A percentile compares a stretch with the other conserved stretches of the same genome.
phyloP scores from a whole-genome alignment of 2,113 vertebrate species.

The Varanus salvator region DNA sequence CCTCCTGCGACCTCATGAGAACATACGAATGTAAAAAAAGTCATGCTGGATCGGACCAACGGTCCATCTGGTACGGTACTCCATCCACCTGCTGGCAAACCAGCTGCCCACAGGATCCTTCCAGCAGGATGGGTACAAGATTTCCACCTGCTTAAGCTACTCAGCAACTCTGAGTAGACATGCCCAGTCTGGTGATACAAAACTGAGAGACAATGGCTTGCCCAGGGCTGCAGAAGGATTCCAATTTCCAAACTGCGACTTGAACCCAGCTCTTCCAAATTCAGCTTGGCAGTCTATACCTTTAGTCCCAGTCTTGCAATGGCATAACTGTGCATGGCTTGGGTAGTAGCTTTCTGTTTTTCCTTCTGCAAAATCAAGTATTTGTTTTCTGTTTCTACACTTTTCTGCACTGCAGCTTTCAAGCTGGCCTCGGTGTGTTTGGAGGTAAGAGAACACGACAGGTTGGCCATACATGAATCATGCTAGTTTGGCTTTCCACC shows the following conservation, averaged over 20 bases:
- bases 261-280: not conserved
- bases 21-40: no score
- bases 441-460: slow-evolving; percentile 73
- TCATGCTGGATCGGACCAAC: no score
- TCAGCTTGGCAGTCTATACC: not conserved
- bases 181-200: not conserved
- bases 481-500: slow-evolving; percentile 79
- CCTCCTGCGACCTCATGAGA: not conserved
- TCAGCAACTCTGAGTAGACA: no score
- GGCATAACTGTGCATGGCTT: not conserved
- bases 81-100: no score
- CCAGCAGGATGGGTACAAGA: no score
- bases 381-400: slow-evolving; percentile 63
- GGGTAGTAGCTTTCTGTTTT: slow-evolving; percentile 27
- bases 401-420: slow-evolving; percentile 67
- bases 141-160: no score
- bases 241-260: not conserved
- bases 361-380: slow-evolving; percentile 55
- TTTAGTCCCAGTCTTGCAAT: not conserved
- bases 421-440: slow-evolving; percentile 68
- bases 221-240: not conserved
- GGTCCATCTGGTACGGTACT: no score
- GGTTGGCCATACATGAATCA: slow-evolving; percentile 74
- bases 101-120: no score
- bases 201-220: not conserved